These are phyloP conservation scores for Mimas tiliae DNA, from an alignment of 2,888 invertebrate genomes.

Conservation along the genomic window DNA sequence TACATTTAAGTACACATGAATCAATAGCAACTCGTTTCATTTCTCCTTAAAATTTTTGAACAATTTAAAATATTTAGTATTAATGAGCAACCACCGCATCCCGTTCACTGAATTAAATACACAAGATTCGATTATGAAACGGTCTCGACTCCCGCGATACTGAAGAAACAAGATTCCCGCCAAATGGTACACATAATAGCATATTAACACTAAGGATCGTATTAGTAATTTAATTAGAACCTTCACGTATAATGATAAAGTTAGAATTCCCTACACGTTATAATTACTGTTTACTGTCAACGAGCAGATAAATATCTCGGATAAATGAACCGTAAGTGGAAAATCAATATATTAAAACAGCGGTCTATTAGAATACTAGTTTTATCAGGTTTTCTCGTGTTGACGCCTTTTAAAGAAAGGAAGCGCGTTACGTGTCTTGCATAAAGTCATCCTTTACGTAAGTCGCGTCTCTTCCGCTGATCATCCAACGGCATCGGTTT, in stretches of 20 bases:
- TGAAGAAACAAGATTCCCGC: background rate
- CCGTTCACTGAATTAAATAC: slow-evolving; percentile 3
- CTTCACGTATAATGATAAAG: slow-evolving; percentile 3
- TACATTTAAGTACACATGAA: too few species aligned
- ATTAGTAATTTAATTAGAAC: slow-evolving; percentile 15
- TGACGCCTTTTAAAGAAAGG: slow-evolving; percentile 25
- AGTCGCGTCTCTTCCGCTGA: slow-evolving; percentile 7
- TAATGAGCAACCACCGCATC: slow-evolving; percentile 3
- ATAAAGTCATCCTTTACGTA: slow-evolving; percentile 26
- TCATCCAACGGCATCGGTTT: slow-evolving; percentile 68
- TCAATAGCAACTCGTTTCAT: background rate
- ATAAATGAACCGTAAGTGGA: slow-evolving; percentile 7
- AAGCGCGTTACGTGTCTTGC: slow-evolving; percentile 26
- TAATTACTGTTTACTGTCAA: slow-evolving; percentile 19
- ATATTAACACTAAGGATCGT: background rate
- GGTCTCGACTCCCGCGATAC: background rate
- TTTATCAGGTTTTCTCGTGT: slow-evolving; percentile 13
- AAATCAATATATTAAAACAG: slow-evolving; percentile 13
- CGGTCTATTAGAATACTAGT: slow-evolving; percentile 19
- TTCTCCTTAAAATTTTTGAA: background rate
- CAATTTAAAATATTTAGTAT: background rate
- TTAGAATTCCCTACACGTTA: background rate
- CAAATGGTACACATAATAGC: background rate
- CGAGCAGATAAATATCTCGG: slow-evolving; percentile 4
- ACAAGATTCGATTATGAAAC: slow-evolving; percentile 5